Evolutionary conservation across 2,797 vertebrate genomes (phyloP), one percentile per base, ranked within the genome.

Genomic region (Gobio occitaniae): DNA sequence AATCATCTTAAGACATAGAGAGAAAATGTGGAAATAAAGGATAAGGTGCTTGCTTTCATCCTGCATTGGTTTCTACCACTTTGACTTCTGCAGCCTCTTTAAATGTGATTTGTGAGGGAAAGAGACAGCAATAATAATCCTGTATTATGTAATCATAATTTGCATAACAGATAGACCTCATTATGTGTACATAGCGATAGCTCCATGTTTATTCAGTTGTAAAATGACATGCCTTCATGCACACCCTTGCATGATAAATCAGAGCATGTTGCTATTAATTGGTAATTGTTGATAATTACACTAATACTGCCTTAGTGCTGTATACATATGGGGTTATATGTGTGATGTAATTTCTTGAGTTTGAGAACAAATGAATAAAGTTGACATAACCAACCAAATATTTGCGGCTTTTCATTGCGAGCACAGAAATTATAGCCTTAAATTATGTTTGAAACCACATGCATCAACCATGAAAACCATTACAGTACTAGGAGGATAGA

Each of bases 181-280:
- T 86, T 86, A 87, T 80, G 75, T 66, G 16, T 83, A 81, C 25
- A 41, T 74, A 36, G 76, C 63, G 76, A 61, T 80, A 61, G 76
- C 38, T 48, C 21, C 3, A 47, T 29, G 66, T 66, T 85, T 36
- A 44, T 66, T 83, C 21, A 7, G 82, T 80, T 77, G 52, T 38
- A 6, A 29, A 13, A 59, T 12, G 80, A 78, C 87, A 50, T 74
- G 36, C 56, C 71, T 70, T 82, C 80, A n/a, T 63, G 38, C 61
- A 65, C 74, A 77, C 84, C 66, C 87, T 72, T 66, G 71, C 36
- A 77, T 54, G 41, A 83, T 56, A 36, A 89, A 71, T 88, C 81
- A 78, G 36, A 81, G 17, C 8, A 10, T 69, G 50, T 68, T 77
- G 38, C 54, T 50, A 44, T 70, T 82, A 79, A 86, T 44, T 11